These are phyloP conservation scores for Momotus momota DNA, from an alignment of 2,797 vertebrate species.

Conservation along the genomic window DNA sequence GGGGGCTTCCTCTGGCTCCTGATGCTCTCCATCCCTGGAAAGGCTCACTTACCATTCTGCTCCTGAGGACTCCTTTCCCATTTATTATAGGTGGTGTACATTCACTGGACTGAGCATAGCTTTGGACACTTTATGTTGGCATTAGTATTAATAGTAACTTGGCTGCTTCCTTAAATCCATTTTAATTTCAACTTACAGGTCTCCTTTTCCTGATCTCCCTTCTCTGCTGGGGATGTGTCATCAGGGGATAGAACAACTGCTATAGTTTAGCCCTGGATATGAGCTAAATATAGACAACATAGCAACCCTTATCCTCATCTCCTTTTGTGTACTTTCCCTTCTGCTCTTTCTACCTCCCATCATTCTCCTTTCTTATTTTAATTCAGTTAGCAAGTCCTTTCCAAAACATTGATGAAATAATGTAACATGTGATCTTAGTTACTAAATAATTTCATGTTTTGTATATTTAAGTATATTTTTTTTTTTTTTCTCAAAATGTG, in stretches of 20 bases:
- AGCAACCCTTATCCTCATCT: background rate
- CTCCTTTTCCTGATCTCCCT: background rate
- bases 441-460: background rate
- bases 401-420: background rate
- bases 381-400: background rate
- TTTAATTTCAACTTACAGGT: background rate
- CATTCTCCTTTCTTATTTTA: background rate
- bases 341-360: background rate
- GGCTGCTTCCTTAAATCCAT: background rate
- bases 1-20: background rate
- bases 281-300: background rate
- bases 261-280: background rate
- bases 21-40: background rate
- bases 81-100: background rate
- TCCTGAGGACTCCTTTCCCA: background rate
- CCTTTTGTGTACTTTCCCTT: background rate
- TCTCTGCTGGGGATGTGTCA: background rate
- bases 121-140: background rate
- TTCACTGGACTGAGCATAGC: background rate
- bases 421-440: background rate
- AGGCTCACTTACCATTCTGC: background rate
- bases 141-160: background rate
- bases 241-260: background rate
- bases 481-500: background rate
- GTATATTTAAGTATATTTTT: background rate